phyloP scores from a whole-genome alignment of 1,140 invertebrate species.

The Maniola jurtina region DNA sequence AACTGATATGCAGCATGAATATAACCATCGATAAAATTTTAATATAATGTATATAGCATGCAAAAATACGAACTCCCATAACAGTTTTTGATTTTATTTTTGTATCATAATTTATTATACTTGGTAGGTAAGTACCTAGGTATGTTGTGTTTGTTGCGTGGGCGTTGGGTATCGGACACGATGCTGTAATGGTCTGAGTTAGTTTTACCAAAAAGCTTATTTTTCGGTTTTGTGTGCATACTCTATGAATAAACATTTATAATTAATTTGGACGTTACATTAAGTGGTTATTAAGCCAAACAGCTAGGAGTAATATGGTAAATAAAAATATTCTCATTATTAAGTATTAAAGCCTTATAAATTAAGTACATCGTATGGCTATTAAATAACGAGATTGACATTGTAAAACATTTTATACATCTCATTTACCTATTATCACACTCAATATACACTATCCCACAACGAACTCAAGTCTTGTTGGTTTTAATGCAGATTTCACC shows the following conservation, averaged over 20 bases:
- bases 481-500: too few relatives aligned
- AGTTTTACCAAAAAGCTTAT: background rate
- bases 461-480: too few relatives aligned
- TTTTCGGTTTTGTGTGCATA: background rate
- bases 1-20: constrained; percentile 8
- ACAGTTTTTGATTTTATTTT: background rate
- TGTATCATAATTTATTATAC: constrained; percentile 6
- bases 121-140: constrained; percentile 7
- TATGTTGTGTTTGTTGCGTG: too few relatives aligned
- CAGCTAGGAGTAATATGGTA: background rate
- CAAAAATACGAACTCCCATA: background rate
- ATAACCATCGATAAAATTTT: background rate
- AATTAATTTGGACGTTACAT: background rate
- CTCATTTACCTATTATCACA: too few relatives aligned
- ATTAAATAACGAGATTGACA: too few relatives aligned
- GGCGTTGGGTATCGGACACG: background rate
- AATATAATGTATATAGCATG: constrained; percentile 1
- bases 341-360: too few relatives aligned
- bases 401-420: too few relatives aligned
- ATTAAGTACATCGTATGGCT: too few relatives aligned
- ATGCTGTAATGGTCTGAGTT: background rate
- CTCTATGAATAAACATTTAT: background rate
- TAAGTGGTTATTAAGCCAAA: background rate
- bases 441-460: too few relatives aligned
- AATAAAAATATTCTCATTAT: too few relatives aligned